These are phyloP conservation scores for Pachyrhynchus sulphureomaculatus DNA, from an alignment of 1,140 invertebrate species.

Conservation along the genomic window DNA sequence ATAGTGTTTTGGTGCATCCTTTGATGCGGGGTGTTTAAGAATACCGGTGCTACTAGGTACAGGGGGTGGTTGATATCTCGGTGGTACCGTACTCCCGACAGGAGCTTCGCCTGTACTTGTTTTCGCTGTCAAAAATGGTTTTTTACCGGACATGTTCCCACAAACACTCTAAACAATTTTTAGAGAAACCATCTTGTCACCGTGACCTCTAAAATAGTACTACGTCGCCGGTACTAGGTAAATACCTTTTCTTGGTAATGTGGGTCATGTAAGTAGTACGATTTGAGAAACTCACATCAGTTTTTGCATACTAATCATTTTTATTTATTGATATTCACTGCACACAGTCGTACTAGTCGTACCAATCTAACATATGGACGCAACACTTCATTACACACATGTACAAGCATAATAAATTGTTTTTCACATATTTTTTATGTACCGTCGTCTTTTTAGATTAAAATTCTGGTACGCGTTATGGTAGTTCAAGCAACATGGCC, in stretches of 20 bases:
- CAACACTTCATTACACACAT: background rate
- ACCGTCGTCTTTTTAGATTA: background rate
- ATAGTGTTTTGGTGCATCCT: slow-evolving; percentile 36
- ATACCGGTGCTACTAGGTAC: slow-evolving; percentile 56
- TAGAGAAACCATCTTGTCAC: slow-evolving; percentile 28
- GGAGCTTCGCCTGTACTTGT: slow-evolving; percentile 31
- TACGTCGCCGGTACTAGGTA: slow-evolving; percentile 20
- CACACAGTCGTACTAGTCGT: background rate
- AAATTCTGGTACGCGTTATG: slow-evolving; percentile 20
- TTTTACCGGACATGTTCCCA: slow-evolving; percentile 50
- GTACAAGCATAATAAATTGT: too few species aligned
- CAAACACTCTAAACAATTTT: slow-evolving; percentile 13
- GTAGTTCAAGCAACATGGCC: slow-evolving; percentile 37
- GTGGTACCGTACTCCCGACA: slow-evolving; percentile 52
- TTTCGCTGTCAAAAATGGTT: slow-evolving; percentile 46
- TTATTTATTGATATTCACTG: background rate
- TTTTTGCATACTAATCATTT: slow-evolving; percentile 25
- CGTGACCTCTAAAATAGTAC: slow-evolving; percentile 30
- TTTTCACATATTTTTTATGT: slow-evolving; percentile 2
- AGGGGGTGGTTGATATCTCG: slow-evolving; percentile 67
- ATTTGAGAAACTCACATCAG: slow-evolving; percentile 25
- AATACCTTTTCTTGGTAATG: slow-evolving; percentile 36
- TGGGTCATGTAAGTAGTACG: slow-evolving; percentile 41
- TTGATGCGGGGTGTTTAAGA: slow-evolving; percentile 54
- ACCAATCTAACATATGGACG: background rate